Percentiles rank a stretch among this genome's conserved stretches.
Evolutionary conservation across 1,140 invertebrate species (phyloP).

Genomic region (Drosophila kikkawai): DNA sequence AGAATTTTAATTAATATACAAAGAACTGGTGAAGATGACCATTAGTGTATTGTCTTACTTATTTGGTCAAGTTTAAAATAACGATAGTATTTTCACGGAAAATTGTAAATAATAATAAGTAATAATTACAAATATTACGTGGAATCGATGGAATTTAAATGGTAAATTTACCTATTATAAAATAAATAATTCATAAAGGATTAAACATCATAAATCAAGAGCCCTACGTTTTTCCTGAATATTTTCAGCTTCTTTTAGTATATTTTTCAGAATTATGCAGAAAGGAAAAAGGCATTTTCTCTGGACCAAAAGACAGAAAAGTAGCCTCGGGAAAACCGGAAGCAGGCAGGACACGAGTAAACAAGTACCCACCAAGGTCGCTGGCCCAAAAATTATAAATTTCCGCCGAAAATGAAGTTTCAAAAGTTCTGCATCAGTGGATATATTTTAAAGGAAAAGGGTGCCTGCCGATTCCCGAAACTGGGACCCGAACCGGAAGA

Average conservation of each 20-base stretch:
- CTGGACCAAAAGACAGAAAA: slow-evolving; percentile 2
- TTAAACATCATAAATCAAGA: slow-evolving; percentile 31
- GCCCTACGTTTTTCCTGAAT: slow-evolving; percentile 1
- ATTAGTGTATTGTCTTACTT: no score
- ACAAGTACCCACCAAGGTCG: slow-evolving; percentile 44
- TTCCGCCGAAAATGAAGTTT: slow-evolving; percentile 53
- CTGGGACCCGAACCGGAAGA: slow-evolving; percentile 48
- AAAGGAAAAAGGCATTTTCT: slow-evolving; percentile 26
- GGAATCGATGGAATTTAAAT: no score
- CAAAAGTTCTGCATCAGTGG: slow-evolving; percentile 71
- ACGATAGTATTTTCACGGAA: no score
- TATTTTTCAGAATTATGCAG: slow-evolving; percentile 37
- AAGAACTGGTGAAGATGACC: not conserved
- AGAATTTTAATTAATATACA: not conserved
- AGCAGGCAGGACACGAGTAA: slow-evolving; percentile 46
- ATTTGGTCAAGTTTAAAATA: no score
- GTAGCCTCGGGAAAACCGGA: slow-evolving; percentile 34
- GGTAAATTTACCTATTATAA: no score
- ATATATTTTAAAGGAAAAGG: slow-evolving; percentile 63
- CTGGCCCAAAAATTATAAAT: slow-evolving; percentile 63
- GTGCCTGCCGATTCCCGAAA: slow-evolving; percentile 8
- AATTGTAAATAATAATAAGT: no score
- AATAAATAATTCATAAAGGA: no score
- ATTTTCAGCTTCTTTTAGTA: slow-evolving; percentile 10
- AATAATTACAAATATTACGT: no score